These are phyloP conservation scores for Malurus melanocephalus DNA, from an alignment of 2,113 vertebrate species.

Conservation along the genomic window DNA sequence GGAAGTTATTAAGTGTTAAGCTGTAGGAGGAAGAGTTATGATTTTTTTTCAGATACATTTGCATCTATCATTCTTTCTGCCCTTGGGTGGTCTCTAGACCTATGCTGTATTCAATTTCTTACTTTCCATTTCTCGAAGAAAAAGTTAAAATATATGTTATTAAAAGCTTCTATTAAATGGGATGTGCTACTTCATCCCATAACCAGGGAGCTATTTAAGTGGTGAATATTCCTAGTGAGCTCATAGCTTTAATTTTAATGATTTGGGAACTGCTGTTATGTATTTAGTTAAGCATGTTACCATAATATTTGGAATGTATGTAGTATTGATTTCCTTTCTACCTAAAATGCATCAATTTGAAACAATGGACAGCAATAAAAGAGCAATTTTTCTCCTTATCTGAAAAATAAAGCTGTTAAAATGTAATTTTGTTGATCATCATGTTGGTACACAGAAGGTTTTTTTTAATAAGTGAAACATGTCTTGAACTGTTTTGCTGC, in stretches of 20 bases:
- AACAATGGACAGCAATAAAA: neutral
- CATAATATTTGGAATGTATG: neutral
- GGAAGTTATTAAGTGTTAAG: neutral
- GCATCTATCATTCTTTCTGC: neutral
- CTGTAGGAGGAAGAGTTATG: neutral
- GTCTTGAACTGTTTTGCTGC: neutral
- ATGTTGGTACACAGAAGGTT: neutral
- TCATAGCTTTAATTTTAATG: neutral
- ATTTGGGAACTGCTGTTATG: neutral
- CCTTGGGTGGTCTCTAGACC: neutral
- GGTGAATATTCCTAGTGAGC: neutral
- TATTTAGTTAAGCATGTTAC: neutral
- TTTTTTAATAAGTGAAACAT: neutral
- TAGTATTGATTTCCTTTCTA: neutral
- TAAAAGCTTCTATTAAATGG: neutral
- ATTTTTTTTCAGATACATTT: neutral
- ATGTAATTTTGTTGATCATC: neutral
- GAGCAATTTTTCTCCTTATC: neutral
- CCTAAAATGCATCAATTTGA: neutral
- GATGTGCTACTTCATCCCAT: neutral
- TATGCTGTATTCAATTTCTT: rapidly evolving
- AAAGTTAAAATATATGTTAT: neutral
- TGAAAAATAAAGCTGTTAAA: neutral
- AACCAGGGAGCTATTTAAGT: neutral
- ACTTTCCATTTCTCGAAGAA: neutral